phyloP scores from a whole-genome alignment of 2,113 vertebrate species.

The Lonchura striata region DNA sequence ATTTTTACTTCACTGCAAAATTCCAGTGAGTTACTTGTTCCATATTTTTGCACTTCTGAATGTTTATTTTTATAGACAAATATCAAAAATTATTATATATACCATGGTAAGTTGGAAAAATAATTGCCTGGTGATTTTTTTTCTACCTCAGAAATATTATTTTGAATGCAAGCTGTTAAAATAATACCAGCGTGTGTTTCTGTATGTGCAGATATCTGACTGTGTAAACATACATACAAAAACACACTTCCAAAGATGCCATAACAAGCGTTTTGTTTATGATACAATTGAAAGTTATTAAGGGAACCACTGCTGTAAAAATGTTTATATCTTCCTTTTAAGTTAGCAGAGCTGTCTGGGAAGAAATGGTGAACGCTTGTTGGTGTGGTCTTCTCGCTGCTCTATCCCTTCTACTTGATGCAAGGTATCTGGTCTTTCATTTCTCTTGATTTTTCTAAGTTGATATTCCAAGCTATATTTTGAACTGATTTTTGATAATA shows the following conservation, averaged over 20 bases:
- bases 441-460: neutral
- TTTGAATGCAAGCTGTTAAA: neutral
- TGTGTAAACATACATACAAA: neutral
- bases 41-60: neutral
- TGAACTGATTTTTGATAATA: neutral
- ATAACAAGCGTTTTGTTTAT: neutral
- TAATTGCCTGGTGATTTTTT: neutral
- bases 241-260: neutral
- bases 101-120: neutral
- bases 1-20: neutral
- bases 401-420: conserved; percentile 92
- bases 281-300: neutral
- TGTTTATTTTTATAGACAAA: neutral
- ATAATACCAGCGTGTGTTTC: neutral
- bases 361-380: conserved; percentile 97
- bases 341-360: conserved; percentile 93
- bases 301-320: neutral
- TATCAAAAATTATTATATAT: neutral
- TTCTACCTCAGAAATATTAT: neutral
- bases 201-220: neutral
- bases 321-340: conserved; percentile 17
- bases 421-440: conserved; percentile 81
- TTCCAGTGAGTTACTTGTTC: neutral
- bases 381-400: conserved; percentile 98
- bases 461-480: neutral